Evolutionary conservation across 2,113 vertebrate genomes (phyloP).

Genomic region (Macaca mulatta): DNA sequence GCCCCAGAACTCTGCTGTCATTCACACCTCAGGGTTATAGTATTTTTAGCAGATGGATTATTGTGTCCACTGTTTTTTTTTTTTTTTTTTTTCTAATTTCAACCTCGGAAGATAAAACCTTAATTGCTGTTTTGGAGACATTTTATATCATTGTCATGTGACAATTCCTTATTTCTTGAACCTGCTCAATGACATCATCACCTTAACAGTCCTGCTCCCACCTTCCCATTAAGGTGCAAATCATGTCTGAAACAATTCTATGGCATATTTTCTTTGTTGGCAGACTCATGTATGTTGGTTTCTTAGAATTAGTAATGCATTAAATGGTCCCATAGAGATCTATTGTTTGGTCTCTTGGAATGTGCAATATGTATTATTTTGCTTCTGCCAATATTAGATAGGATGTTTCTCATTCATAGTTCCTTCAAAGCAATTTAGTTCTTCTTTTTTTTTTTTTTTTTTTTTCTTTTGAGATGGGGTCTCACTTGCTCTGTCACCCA

Average conservation of each 20-base stretch:
- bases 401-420: background rate
- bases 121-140: background rate
- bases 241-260: background rate
- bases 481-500: no score
- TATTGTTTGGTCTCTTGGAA: background rate
- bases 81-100: background rate
- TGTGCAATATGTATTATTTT: background rate
- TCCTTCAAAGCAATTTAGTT: conserved; percentile 27
- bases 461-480: no score
- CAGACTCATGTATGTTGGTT: background rate
- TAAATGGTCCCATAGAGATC: background rate
- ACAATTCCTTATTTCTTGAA: background rate
- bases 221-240: background rate
- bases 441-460: background rate
- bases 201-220: background rate
- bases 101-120: conserved; percentile 2
- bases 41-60: conserved; percentile 10
- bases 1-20: background rate
- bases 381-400: background rate
- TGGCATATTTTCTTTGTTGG: background rate
- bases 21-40: background rate
- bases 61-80: background rate
- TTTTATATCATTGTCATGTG: background rate
- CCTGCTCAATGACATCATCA: background rate
- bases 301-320: background rate